Conservation (phyloP, 1,140 invertebrate genomes). For the Drosophila kanapiae region DNA sequence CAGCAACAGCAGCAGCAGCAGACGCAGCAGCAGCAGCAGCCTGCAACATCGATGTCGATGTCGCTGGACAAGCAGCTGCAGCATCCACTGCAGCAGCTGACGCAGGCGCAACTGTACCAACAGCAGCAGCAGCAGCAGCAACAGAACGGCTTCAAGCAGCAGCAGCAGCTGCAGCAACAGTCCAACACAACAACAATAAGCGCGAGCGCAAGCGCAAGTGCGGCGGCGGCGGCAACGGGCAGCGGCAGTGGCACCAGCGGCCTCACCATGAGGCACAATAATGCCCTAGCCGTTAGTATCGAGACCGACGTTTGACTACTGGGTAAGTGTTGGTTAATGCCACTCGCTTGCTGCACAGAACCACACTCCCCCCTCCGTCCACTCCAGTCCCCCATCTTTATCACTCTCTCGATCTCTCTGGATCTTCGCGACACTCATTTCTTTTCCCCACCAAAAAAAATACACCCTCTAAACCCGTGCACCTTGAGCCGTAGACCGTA, state of each 20-base stretch:
- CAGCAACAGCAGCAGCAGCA: conserved; percentile 56
- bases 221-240: conserved; percentile 70
- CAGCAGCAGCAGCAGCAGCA: conserved; percentile 41
- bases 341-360: conserved; percentile 36
- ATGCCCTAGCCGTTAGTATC: conserved; percentile 91
- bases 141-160: conserved; percentile 67
- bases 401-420: conserved; percentile 12
- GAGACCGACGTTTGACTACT: conserved; percentile 99
- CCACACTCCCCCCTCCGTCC: background rate
- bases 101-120: conserved; percentile 54
- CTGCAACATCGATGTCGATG: conserved; percentile 47
- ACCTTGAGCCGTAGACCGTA: conserved; percentile 37
- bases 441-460: conserved; percentile 4
- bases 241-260: conserved; percentile 90
- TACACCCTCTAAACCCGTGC: conserved; percentile 10
- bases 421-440: conserved; percentile 22
- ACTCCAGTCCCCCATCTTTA: conserved; percentile 6
- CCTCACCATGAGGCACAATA: conserved; percentile 94
- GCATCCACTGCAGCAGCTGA: conserved; percentile 45
- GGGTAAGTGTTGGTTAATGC: conserved; percentile 87
- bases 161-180: conserved; percentile 50
- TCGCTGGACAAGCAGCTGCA: conserved; percentile 55
- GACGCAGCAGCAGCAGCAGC: conserved; percentile 52
- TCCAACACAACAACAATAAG: conserved; percentile 64
- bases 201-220: conserved; percentile 42